These are phyloP conservation scores for Cepphus grylle DNA, from an alignment of 2,113 vertebrate species.

Conservation along the genomic window DNA sequence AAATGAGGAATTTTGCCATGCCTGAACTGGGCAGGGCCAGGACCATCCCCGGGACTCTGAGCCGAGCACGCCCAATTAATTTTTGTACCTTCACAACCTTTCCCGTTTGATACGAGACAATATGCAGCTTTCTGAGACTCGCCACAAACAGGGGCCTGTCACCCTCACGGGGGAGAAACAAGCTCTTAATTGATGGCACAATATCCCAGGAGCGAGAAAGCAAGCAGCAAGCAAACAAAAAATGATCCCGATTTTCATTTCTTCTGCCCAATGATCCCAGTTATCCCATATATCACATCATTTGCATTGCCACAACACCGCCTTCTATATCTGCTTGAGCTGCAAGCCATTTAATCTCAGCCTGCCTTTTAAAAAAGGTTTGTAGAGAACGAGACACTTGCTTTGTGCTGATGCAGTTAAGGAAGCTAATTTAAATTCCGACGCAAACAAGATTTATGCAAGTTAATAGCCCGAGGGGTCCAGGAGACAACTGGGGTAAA, in stretches of 20 bases:
- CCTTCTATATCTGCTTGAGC: not conserved
- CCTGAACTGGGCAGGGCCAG: not conserved
- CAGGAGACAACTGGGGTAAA: not conserved
- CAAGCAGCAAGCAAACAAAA: not conserved
- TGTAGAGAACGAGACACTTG: not conserved
- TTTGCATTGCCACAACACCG: not conserved
- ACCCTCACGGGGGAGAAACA: not conserved
- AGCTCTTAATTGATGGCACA: conserved; percentile 6
- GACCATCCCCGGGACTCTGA: not conserved
- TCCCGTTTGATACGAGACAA: not conserved
- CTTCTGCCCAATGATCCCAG: not conserved
- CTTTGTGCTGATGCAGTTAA: conserved; percentile 43
- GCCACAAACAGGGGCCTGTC: not conserved
- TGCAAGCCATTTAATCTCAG: conserved; percentile 17
- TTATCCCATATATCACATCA: not conserved
- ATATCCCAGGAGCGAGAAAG: not conserved
- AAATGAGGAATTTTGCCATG: not conserved
- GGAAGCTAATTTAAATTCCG: conserved; percentile 42
- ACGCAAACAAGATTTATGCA: conserved; percentile 28
- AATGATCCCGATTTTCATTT: not conserved
- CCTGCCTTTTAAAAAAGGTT: not conserved
- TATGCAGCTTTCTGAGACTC: not conserved
- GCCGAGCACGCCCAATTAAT: not conserved
- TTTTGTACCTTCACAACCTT: not conserved
- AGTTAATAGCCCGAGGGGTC: conserved; percentile 12